These are phyloP conservation scores for Etheostoma perlongum DNA, from an alignment of 2,797 vertebrate genomes.

Conservation along the genomic window DNA sequence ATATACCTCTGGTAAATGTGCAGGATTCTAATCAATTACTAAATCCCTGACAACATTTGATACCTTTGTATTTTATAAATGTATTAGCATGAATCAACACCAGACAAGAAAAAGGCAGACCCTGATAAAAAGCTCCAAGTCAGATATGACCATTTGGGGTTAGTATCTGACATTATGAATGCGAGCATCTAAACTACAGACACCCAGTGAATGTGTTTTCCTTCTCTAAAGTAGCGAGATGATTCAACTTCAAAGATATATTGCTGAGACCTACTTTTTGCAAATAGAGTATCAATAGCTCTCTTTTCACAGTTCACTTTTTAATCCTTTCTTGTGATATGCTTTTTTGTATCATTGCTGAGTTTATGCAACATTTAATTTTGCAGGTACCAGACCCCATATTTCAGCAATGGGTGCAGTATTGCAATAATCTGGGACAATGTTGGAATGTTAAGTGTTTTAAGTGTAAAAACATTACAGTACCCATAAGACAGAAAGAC, in stretches of 20 bases:
- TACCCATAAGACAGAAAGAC: not conserved
- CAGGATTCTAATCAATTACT: slow-evolving; percentile 17
- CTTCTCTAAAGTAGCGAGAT: not conserved
- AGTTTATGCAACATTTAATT: not conserved
- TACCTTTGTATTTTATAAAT: not conserved
- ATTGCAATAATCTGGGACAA: no score
- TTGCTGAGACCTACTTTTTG: not conserved
- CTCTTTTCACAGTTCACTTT: not conserved
- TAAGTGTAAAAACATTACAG: not conserved
- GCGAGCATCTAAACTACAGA: not conserved
- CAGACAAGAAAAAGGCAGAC: not conserved
- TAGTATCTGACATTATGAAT: not conserved
- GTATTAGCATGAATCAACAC: not conserved
- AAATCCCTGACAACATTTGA: slow-evolving; percentile 8
- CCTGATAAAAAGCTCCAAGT: not conserved
- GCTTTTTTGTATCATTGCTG: not conserved
- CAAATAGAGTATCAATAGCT: not conserved
- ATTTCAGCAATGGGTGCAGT: not conserved
- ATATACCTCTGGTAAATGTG: slow-evolving; percentile 16
- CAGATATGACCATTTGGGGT: not conserved
- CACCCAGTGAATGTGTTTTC: not conserved
- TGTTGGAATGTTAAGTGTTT: not conserved
- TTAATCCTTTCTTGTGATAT: not conserved
- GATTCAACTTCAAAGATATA: slow-evolving; percentile 1
- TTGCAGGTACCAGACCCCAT: not conserved